Conservation (phyloP, 1,140 invertebrate genomes). For the Drosophila takahashii region DNA sequence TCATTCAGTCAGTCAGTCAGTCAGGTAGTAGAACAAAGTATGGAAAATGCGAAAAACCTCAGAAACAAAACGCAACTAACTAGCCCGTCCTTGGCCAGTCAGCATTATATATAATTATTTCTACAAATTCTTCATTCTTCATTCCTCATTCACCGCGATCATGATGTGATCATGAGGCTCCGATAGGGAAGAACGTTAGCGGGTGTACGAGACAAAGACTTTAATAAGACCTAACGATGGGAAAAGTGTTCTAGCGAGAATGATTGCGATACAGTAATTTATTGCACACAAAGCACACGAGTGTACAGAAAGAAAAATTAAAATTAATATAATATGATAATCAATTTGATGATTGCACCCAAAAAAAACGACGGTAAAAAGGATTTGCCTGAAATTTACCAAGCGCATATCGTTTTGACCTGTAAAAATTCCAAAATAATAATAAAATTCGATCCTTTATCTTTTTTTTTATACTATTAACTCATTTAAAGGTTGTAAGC, state of each 20-base stretch:
- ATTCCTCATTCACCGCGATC: slow-evolving; percentile 41
- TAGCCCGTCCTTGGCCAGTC: slow-evolving; percentile 73
- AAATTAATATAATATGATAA: background rate
- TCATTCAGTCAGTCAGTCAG: slow-evolving; percentile 21
- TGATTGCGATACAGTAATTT: slow-evolving; percentile 57
- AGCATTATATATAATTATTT: slow-evolving; percentile 78
- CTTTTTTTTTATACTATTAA: too few relatives aligned
- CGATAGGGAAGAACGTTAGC: slow-evolving; percentile 21
- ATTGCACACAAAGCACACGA: slow-evolving; percentile 3
- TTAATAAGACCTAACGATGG: slow-evolving; percentile 61
- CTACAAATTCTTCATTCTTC: slow-evolving; percentile 66
- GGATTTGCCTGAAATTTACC: too few relatives aligned
- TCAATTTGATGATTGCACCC: background rate
- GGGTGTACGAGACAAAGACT: slow-evolving; percentile 37
- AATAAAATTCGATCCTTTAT: too few relatives aligned
- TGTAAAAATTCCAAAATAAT: too few relatives aligned
- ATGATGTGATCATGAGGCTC: slow-evolving; percentile 45
- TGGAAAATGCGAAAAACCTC: slow-evolving; percentile 59
- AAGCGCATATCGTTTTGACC: too few relatives aligned
- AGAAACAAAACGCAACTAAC: slow-evolving; percentile 65
- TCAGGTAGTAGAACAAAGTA: slow-evolving; percentile 48
- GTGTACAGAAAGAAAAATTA: background rate
- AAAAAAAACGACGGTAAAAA: too few relatives aligned
- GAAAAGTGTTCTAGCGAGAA: slow-evolving; percentile 46
- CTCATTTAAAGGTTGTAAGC: too few relatives aligned